Conservation (phyloP, 2,113 vertebrate genomes). For the Misgurnus mizolepis region DNA sequence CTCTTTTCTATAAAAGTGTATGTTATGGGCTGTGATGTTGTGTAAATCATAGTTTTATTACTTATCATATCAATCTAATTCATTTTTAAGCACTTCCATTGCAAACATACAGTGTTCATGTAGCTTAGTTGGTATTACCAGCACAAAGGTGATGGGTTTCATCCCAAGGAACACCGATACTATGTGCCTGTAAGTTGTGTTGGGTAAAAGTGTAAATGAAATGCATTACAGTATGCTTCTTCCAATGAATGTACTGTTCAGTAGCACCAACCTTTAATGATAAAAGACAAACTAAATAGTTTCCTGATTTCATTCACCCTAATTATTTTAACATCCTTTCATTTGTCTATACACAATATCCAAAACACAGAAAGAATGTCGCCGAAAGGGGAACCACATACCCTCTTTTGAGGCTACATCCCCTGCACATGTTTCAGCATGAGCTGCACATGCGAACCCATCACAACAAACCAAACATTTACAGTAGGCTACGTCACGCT, state of each 20-base stretch:
- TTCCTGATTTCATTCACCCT: background rate
- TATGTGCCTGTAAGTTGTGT: too few species aligned
- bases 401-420: background rate
- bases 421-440: constrained; percentile 1
- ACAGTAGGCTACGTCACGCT: background rate
- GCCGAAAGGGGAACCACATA: constrained; percentile 11
- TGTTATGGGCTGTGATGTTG: too few species aligned
- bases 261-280: background rate
- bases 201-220: background rate
- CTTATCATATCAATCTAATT: too few species aligned
- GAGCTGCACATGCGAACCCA: background rate
- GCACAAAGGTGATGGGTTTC: too few species aligned
- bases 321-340: background rate
- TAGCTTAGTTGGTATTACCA: too few species aligned
- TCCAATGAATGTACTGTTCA: background rate
- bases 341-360: background rate
- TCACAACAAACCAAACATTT: constrained; percentile 14
- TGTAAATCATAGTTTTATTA: too few species aligned
- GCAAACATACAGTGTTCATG: too few species aligned
- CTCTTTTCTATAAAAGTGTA: too few species aligned
- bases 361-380: constrained; percentile 6
- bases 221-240: background rate
- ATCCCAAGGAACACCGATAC: too few species aligned
- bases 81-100: too few species aligned
- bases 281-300: background rate